phyloP scores from a whole-genome alignment of 2,888 invertebrate genomes.

The Arctia plantaginis region DNA sequence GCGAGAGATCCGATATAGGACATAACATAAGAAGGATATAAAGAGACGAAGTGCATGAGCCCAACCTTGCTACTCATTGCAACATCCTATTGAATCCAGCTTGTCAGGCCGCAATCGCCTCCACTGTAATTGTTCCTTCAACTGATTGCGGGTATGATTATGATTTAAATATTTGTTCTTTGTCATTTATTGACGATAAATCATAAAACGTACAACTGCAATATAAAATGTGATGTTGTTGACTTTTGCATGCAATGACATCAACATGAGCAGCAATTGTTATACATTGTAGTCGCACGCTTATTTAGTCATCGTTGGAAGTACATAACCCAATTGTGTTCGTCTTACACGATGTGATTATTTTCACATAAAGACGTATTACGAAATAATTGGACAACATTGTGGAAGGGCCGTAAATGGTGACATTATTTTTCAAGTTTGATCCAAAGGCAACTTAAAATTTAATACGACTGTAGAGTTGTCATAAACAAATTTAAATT shows the following conservation, averaged over 20 bases:
- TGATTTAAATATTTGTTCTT: slow-evolving; percentile 72
- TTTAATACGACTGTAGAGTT: neutral
- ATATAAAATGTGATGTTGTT: slow-evolving; percentile 25
- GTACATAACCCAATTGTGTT: slow-evolving; percentile 32
- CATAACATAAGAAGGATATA: slow-evolving; percentile 5
- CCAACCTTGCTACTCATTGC: neutral
- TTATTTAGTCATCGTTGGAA: slow-evolving; percentile 36
- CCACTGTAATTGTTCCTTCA: slow-evolving; percentile 52
- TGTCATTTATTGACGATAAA: slow-evolving; percentile 43
- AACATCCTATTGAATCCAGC: slow-evolving; percentile 31
- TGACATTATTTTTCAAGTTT: slow-evolving; percentile 35
- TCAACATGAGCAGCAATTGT: slow-evolving; percentile 32
- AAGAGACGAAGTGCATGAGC: slow-evolving; percentile 8
- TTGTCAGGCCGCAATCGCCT: slow-evolving; percentile 51
- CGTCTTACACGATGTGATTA: slow-evolving; percentile 33
- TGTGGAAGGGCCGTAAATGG: slow-evolving; percentile 16
- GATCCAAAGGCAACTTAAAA: neutral
- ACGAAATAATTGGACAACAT: slow-evolving; percentile 24
- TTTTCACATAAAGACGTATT: slow-evolving; percentile 38
- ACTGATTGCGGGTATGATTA: slow-evolving; percentile 53
- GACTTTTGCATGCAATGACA: slow-evolving; percentile 43
- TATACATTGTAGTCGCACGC: slow-evolving; percentile 37
- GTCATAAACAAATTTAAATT: neutral
- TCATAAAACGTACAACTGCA: neutral
- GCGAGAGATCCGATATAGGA: slow-evolving; percentile 2